Base-by-base conservation (phyloP, 2,113 vertebrate species). In the Coptodon bakossiorum region DNA sequence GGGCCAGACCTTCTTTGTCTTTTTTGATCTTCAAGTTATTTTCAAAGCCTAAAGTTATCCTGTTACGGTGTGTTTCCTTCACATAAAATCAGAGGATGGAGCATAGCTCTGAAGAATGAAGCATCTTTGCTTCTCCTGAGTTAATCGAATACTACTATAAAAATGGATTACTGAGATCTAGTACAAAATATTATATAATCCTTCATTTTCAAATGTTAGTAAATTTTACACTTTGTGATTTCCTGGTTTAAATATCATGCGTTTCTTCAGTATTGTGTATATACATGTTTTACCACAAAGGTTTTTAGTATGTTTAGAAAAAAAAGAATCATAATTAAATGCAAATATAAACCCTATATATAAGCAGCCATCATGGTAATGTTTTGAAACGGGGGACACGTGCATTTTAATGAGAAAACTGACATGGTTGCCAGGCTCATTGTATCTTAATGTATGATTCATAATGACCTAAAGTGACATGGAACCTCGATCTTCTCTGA, bases 401-500 rank as follows among this genome's bases (percentile, higher is more conserved):
- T 71, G 79, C 66, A 89, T 91, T 45, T 78, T 93, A 92, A 94
- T 92, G 88, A 94, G 88, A 68, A 84, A 90, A 84, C 45, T 88
- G 56, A 88, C 85, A 71, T 27, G 34, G 84, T 40, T n/a, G 40
- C 68, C 63, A 84, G 82, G 91, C 91, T 95, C 88, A 57, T 87
- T 90, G 89, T n/a, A 73, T 90, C 87, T 88, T 87, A 90, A 94
- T 94, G 92, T 93, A 94, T 94, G 91, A 93, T 93, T 93, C 89
- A 94, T 92, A 83, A 93, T 88, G 90, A 93, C 93, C 91, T 52
- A 14, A 79, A 88, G 93, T 91, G 89, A 91, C 83, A 88, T 80
- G 93, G 88, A 92, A 91, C 83, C 93, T 90, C 90, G 91, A 94
- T 95, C 93, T 91, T 81, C 92, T 92, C 63, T 95, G 94, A 96